Base-by-base conservation (phyloP, 2,888 invertebrate species). In the Aspidiotus rigidus region DNA sequence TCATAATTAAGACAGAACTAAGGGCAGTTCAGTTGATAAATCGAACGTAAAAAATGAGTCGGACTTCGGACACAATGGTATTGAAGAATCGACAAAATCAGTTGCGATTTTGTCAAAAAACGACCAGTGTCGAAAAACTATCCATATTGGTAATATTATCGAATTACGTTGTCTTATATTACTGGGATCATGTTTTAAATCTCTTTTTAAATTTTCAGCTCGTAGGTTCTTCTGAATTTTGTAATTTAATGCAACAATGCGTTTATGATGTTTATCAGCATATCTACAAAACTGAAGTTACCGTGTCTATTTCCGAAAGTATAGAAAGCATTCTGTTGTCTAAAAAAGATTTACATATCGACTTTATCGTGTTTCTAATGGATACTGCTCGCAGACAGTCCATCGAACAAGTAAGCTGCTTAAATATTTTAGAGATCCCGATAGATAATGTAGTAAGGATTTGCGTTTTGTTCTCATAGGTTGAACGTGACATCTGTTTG, bases 311-410 rank as follows among this genome's bases (percentile, higher is more conserved):
- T 15, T 40, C 67, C 9, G 67, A 67, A 60, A 67, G 53, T 15
- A 67, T 67, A 9, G 67, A 67, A 53, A 8, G 57, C n/a, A 49
- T 67, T 44, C 28, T 67, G 42, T 40, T 41, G 16, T 67, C 67
- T 1, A 60, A 59, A 11, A 28, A 44, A 15, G n/a, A 17, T 15
- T 41, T 60, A 28, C 67, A 60, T 28, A 49, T 67, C 0, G 67
- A 67, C 56, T 67, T 67, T 16, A 67, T 67, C 40, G 67, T 60
- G 7, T 67, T 67, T 39, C 56, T 67, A 15, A 67, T 67, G 67
- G 44, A 67, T 67, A 67, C 67, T 8, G 59, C 17, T 15, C 59
- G 60, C 17, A 59, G 67, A 53, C 57, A 67, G 16, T 57, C 59
- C 10, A 67, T 67, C 17, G 67, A 67, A 53, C 53, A 53, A 15